Conservation (phyloP, 2,113 vertebrate genomes). For the Nerophis ophidion region DNA sequence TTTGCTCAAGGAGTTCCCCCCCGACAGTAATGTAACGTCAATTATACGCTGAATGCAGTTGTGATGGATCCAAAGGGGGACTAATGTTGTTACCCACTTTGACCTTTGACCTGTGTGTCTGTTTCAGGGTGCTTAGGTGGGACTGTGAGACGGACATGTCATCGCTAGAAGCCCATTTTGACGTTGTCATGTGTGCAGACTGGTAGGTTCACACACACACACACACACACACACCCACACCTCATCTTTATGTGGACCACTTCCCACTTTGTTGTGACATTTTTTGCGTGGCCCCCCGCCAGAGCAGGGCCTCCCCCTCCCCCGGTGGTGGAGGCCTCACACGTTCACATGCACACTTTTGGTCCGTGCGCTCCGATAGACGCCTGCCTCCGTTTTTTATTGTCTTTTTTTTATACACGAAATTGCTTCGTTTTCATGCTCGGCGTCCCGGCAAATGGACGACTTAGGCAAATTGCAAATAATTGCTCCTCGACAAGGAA, state of each 20-base stretch:
- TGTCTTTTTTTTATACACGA: constrained; percentile 80
- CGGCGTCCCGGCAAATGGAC: constrained; percentile 99
- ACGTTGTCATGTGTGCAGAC: constrained; percentile 98
- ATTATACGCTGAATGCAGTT: too few species aligned
- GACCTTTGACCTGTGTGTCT: constrained; percentile 21
- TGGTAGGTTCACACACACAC: constrained; percentile 80
- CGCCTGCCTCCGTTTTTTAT: constrained; percentile 52
- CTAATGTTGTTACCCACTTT: neutral
- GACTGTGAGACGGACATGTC: constrained; percentile 94
- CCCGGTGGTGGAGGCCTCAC: constrained; percentile 3
- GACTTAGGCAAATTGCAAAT: constrained; percentile 99
- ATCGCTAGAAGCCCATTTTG: constrained; percentile 93
- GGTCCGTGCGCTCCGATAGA: constrained; percentile 41
- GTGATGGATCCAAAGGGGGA: too few species aligned
- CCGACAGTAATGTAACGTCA: too few species aligned
- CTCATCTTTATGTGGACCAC: constrained; percentile 71
- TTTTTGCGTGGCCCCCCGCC: constrained; percentile 86
- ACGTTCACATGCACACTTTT: constrained; percentile 31
- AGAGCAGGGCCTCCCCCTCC: constrained; percentile 81
- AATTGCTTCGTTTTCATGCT: constrained; percentile 99
- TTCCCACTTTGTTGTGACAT: constrained; percentile 86
- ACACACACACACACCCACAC: constrained; percentile 32
- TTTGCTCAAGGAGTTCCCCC: too few species aligned
- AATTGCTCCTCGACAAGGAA: constrained; percentile 97
- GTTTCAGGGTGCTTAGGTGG: constrained; percentile 89